Evolutionary conservation across 2,888 invertebrate genomes (phyloP).

Genomic region (Microplitis manilae): DNA sequence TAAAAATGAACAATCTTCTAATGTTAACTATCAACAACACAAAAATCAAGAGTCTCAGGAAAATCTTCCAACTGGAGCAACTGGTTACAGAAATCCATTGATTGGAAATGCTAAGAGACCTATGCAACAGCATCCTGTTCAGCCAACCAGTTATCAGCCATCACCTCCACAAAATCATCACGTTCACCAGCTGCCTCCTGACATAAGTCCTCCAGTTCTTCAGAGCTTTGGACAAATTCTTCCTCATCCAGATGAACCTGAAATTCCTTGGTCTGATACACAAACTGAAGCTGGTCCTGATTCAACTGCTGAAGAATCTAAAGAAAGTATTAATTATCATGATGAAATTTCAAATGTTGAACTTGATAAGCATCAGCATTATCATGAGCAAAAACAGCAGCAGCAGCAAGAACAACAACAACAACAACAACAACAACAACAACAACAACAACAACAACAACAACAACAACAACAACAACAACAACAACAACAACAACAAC

Average conservation of each 20-base stretch:
- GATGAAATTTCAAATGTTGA: constrained; percentile 20
- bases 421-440: background rate
- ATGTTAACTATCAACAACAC: constrained; percentile 24
- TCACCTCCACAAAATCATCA: constrained; percentile 25
- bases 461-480: background rate
- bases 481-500: background rate
- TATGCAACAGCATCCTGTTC: constrained; percentile 36
- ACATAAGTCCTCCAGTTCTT: constrained; percentile 48
- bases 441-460: constrained; percentile 4
- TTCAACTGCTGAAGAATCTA: constrained; percentile 47
- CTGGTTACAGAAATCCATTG: constrained; percentile 63
- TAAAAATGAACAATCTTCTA: constrained; percentile 28
- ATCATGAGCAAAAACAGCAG: constrained; percentile 42
- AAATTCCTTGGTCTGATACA: constrained; percentile 48
- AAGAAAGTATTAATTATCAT: constrained; percentile 48
- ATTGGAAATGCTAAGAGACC: constrained; percentile 55
- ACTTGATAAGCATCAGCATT: background rate
- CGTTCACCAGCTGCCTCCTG: constrained; percentile 44
- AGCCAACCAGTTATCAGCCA: constrained; percentile 50
- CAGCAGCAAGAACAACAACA: background rate
- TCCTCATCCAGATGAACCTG: constrained; percentile 46
- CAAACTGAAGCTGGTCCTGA: constrained; percentile 49
- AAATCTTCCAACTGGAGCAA: constrained; percentile 60
- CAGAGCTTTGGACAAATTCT: constrained; percentile 53
- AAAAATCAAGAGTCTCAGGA: constrained; percentile 44